Evolutionary conservation across 2,113 vertebrate species (phyloP).

Genomic region (Fulica atra): DNA sequence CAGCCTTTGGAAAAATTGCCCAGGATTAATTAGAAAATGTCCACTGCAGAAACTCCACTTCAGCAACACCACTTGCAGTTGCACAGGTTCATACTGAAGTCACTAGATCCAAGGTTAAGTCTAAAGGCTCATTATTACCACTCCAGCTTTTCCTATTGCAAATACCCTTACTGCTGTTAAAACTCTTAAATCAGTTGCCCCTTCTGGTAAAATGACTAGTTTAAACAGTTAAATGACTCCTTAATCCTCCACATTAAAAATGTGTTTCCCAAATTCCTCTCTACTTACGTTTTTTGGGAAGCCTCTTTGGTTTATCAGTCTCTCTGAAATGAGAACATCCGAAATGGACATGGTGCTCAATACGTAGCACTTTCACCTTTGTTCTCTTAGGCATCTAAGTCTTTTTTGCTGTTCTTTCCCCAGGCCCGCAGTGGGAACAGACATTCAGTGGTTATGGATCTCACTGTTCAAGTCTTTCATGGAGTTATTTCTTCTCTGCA

Average conservation of each 20-base stretch:
- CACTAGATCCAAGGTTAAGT: neutral
- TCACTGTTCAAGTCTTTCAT: neutral
- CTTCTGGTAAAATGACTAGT: neutral
- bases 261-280: neutral
- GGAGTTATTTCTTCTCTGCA: neutral
- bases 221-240: neutral
- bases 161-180: neutral
- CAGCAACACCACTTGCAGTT: neutral
- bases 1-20: neutral
- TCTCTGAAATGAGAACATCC: neutral
- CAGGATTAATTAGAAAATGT: neutral
- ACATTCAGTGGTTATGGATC: neutral
- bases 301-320: neutral
- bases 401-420: neutral
- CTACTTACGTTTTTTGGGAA: neutral
- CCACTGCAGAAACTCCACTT: neutral
- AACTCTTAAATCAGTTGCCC: neutral
- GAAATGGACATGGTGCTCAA: neutral
- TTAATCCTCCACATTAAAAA: neutral
- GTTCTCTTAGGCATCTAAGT: neutral
- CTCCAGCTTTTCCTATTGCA: neutral
- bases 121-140: neutral
- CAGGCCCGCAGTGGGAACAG: neutral
- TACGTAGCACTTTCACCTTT: neutral
- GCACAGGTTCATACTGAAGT: neutral